Percentiles rank a stretch among this genome's conserved stretches.
phyloP scores from a whole-genome alignment of 2,888 invertebrate genomes.

The Camponotus fellah region DNA sequence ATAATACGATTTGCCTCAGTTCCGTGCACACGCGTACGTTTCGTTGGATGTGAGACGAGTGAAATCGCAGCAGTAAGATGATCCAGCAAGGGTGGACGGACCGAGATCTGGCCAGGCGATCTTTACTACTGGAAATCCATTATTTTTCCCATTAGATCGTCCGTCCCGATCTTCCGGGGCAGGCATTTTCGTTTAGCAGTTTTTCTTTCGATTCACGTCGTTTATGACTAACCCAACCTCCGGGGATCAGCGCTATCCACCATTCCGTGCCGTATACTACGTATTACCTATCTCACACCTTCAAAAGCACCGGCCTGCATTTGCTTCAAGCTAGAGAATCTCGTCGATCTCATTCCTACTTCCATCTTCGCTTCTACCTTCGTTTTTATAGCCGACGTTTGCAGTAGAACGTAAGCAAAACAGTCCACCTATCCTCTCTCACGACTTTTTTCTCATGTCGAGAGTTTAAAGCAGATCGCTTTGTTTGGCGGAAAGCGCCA shows the following conservation, averaged over 20 bases:
- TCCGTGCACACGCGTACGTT: slow-evolving; percentile 29
- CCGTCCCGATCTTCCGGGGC: slow-evolving; percentile 79
- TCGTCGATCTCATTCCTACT: slow-evolving; percentile 75
- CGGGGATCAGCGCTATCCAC: slow-evolving; percentile 62
- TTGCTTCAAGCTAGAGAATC: slow-evolving; percentile 68
- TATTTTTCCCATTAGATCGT: slow-evolving; percentile 85
- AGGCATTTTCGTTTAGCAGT: slow-evolving; percentile 86
- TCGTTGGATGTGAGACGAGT: slow-evolving; percentile 53
- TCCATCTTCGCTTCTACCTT: slow-evolving; percentile 58
- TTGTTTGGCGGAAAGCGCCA: slow-evolving; percentile 41
- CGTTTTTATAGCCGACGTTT: slow-evolving; percentile 66
- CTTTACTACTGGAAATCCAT: slow-evolving; percentile 86
- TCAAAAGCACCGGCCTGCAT: slow-evolving; percentile 60
- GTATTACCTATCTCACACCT: slow-evolving; percentile 74
- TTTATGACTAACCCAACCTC: slow-evolving; percentile 81
- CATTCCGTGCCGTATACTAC: slow-evolving; percentile 55
- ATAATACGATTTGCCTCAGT: slow-evolving; percentile 36
- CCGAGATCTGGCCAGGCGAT: slow-evolving; percentile 82
- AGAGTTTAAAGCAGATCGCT: slow-evolving; percentile 68
- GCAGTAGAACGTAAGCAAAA: slow-evolving; percentile 68
- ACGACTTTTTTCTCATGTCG: slow-evolving; percentile 30
- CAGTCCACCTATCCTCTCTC: slow-evolving; percentile 54
- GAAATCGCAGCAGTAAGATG: slow-evolving; percentile 66
- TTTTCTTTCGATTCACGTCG: slow-evolving; percentile 84
- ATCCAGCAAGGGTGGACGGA: slow-evolving; percentile 68